These are phyloP conservation scores for Chloebia gouldiae DNA, from an alignment of 2,113 vertebrate genomes.

Conservation along the genomic window DNA sequence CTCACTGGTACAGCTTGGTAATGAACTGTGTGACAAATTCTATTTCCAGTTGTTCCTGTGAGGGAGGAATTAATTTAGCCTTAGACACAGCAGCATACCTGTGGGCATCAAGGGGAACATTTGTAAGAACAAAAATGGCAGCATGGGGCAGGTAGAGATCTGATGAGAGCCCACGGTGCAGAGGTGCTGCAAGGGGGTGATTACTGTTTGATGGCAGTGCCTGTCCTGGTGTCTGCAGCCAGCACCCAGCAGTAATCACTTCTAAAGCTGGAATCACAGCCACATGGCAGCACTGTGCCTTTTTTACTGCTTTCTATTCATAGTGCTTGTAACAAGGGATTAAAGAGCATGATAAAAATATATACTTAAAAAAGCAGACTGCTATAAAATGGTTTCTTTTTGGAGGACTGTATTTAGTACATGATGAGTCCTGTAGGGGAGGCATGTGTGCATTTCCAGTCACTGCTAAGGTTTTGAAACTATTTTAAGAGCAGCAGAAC, in stretches of 20 bases:
- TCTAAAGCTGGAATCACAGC: conserved; percentile 34
- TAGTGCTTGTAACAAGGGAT: conserved; percentile 36
- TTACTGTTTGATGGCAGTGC: not conserved
- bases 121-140: not conserved
- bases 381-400: conserved; percentile 18
- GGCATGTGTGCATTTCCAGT: not conserved
- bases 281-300: conserved; percentile 15
- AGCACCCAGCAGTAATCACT: conserved; percentile 14
- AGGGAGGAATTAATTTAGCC: not conserved
- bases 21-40: not conserved
- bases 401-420: conserved; percentile 12
- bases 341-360: conserved; percentile 7
- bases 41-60: not conserved
- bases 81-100: not conserved
- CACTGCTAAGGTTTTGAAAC: conserved; percentile 30
- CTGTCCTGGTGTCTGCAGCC: not conserved
- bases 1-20: not conserved
- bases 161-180: not conserved
- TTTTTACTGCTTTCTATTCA: conserved; percentile 51
- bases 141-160: not conserved
- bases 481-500: conserved; percentile 67
- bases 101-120: not conserved
- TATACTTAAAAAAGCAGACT: not conserved
- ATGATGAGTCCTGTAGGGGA: not conserved
- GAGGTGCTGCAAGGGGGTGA: not conserved